A percentile compares a stretch with the other conserved stretches of the same genome.
These are phyloP conservation scores for Mylabris sibirica DNA, from an alignment of 2,888 invertebrate species.

Conservation along the genomic window DNA sequence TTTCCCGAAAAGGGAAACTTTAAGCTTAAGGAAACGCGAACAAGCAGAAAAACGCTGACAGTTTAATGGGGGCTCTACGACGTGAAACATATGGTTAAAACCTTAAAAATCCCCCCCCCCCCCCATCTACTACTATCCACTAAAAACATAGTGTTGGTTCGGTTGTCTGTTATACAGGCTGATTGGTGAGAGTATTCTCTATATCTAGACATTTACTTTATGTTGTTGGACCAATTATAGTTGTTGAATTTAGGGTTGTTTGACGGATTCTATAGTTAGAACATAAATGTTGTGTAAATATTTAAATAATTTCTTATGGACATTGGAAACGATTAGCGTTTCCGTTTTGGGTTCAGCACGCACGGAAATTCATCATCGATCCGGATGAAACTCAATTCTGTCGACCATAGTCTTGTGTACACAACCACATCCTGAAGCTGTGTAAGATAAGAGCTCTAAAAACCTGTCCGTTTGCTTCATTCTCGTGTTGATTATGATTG, in stretches of 20 bases:
- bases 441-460: background rate
- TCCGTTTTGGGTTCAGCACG: slow-evolving; percentile 24
- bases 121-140: background rate
- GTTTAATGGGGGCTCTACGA: slow-evolving; percentile 41
- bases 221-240: slow-evolving; percentile 29
- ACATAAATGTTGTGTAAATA: slow-evolving; percentile 48
- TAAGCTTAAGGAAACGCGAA: slow-evolving; percentile 18
- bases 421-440: background rate
- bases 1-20: slow-evolving; percentile 29
- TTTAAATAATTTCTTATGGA: slow-evolving; percentile 48
- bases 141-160: background rate
- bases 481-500: no score
- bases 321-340: slow-evolving; percentile 34
- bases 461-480: background rate
- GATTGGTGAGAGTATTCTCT: background rate
- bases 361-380: slow-evolving; percentile 1
- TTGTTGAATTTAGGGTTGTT: slow-evolving; percentile 37
- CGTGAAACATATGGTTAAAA: slow-evolving; percentile 38
- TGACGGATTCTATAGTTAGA: slow-evolving; percentile 47
- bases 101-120: slow-evolving; percentile 16
- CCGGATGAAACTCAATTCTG: background rate
- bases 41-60: slow-evolving; percentile 36
- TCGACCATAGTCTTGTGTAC: background rate
- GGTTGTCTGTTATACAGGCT: background rate
- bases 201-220: background rate